Evolutionary conservation across 1,140 invertebrate genomes (phyloP), one percentile per base, ranked within the genome.

Genomic region (Drosophila nigromelanica): DNA sequence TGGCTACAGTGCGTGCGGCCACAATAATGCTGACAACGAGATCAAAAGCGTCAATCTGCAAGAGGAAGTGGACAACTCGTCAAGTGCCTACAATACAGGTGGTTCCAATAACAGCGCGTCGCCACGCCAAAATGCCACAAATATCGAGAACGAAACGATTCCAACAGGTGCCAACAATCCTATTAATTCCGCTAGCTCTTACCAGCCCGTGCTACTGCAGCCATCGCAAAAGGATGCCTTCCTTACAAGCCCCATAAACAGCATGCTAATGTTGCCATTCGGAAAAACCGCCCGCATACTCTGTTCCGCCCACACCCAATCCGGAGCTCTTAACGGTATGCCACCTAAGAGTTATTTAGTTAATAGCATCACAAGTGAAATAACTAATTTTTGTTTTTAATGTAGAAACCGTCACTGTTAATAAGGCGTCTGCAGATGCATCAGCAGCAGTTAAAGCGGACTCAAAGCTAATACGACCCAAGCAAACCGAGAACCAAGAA

Each of bases 61-160:
- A 8, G 94, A 94, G 64, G 94, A 95, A 47, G 93, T 95, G 52
- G 94, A 93, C 42, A 93, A 95, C 67, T 95, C 94, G 18, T 95
- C 95, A 24, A 95, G 95, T 91, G 95, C 96, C 52, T 96, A 96
- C 81, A 97, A 96, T 76, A 96, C 95, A 1, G 96, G 95, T 2
- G 96, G 95, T 68, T 95, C 95, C 2, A 95, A 95, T 76, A 94
- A 96, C 59, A 96, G 95, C 77, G 96, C 76, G 10, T 75, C 95
- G 60, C 95, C 94, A 4, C 91, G 69, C 11, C 73, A 80, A 54
- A 76, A 66, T 45, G 30, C 35, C 10, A 35, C 18, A 12, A 80
- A 48, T 52, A 3, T 48, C n/a, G 62, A 67, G n/a, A 69, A 68
- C 6, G 78, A 64, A 14, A 66, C 27, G 27, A 5, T 27, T 27